Evolutionary conservation across 1,140 invertebrate species (phyloP), one percentile per base, ranked within the genome.

Genomic region (Habropoda laboriosa): DNA sequence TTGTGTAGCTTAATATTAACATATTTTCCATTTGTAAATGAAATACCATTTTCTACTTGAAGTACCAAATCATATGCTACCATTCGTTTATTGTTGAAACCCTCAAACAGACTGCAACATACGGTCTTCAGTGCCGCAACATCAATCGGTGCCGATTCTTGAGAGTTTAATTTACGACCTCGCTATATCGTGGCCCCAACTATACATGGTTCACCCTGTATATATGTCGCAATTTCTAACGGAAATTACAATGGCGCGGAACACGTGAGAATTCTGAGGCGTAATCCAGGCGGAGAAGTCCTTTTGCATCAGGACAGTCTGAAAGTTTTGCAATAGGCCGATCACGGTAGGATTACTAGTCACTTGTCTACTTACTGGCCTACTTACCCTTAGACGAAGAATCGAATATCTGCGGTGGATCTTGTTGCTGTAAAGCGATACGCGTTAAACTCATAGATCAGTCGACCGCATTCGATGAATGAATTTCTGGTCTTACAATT

Each of bases 351-450:
- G 83, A 84, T 91, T 90, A 87, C 87, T 55, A 63, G 63, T 63
- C 73, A 35, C 81, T 85, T 58, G 85, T 82, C 85, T 80, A 79
- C 82, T 90, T 86, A 84, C 79, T 88, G 88, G 88, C 88, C 86
- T 89, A 89, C 86, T 85, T 88, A 82, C 71, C 71, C 64, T 79
- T 77, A 78, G 38, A 61, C 64, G 60, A 77, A 80, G 84, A 87
- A 89, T 91, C 88, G 83, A 89, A 87, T 90, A 61, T 89, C 89
- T 53, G 81, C 68, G 81, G 66, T 80, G 81, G 87, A 90, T 90
- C 82, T 61, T 78, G 58, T 90, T 90, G 80, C 87, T 67, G 67
- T 83, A 86, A 89, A 87, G 73, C 71, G 81, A 82, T 81, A 86
- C 79, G 57, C 80, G 75, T 30, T 79, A 70, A 76, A 78, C 58